A percentile compares a stretch with the other conserved stretches of the same genome.
Evolutionary conservation across 2,888 invertebrate species (phyloP).

Genomic region (Oscheius sp.): DNA sequence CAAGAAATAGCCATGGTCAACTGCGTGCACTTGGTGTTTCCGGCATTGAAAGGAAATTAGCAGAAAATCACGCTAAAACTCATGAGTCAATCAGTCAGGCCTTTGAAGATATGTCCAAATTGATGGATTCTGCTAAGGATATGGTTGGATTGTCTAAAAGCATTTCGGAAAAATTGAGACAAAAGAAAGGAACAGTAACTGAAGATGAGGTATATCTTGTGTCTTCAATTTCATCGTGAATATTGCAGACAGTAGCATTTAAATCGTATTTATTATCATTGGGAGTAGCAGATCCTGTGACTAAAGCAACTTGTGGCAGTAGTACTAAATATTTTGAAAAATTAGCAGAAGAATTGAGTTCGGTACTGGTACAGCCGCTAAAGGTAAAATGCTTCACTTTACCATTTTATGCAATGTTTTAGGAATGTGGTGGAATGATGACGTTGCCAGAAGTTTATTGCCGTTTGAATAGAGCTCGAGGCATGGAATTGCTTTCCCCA

Average conservation of each 20-base stretch:
- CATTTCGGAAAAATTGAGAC: constrained; percentile 91
- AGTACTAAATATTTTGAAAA: constrained; percentile 86
- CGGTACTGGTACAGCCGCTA: constrained; percentile 85
- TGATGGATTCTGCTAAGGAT: constrained; percentile 96
- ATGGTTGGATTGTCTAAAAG: constrained; percentile 93
- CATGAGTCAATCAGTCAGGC: constrained; percentile 91
- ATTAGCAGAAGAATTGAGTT: constrained; percentile 86
- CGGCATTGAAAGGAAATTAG: constrained; percentile 92
- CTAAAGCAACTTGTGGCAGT: constrained; percentile 87
- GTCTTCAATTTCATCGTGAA: background rate
- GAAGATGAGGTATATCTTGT: constrained; percentile 84
- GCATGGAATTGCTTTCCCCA: constrained; percentile 92
- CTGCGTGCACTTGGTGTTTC: constrained; percentile 82
- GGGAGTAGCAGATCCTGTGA: constrained; percentile 97
- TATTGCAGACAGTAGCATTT: constrained; percentile 86
- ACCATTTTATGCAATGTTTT: constrained; percentile 30
- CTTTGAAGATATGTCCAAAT: constrained; percentile 91
- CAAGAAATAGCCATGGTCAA: constrained; percentile 63
- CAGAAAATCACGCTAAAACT: constrained; percentile 89
- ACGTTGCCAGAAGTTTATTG: constrained; percentile 95
- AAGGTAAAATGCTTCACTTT: constrained; percentile 78
- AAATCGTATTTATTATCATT: constrained; percentile 94
- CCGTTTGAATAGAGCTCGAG: constrained; percentile 93
- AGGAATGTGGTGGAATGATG: constrained; percentile 96
- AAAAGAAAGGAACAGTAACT: constrained; percentile 92